A percentile compares a stretch with the other conserved stretches of the same genome.
These are phyloP conservation scores for Nycticorax nycticorax DNA, from an alignment of 2,113 vertebrate species.

Conservation along the genomic window DNA sequence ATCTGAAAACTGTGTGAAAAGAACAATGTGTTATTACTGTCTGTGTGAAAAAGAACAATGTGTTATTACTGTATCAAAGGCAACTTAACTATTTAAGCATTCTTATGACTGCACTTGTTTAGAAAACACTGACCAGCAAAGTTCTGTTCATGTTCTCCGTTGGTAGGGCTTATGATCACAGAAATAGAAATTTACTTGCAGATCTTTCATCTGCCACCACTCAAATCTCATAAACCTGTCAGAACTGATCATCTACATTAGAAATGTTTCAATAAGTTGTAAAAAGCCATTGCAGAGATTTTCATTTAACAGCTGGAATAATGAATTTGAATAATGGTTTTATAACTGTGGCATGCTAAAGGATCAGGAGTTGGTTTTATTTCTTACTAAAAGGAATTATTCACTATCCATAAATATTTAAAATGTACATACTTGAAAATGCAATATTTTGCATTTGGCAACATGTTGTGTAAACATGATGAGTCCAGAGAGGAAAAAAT, in stretches of 20 bases:
- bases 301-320: constrained; percentile 10
- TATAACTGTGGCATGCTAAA: background rate
- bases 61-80: background rate
- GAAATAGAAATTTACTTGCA: background rate
- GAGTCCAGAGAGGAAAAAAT: background rate
- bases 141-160: background rate
- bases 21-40: background rate
- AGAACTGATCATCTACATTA: background rate
- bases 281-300: background rate
- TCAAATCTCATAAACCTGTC: background rate
- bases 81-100: background rate
- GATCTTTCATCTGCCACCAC: background rate
- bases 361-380: background rate
- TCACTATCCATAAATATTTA: constrained; percentile 19
- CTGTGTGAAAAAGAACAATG: accelerated
- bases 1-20: background rate
- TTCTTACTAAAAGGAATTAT: background rate
- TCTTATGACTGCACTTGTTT: background rate
- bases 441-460: background rate
- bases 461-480: background rate
- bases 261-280: background rate
- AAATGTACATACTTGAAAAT: background rate
- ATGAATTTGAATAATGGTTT: background rate
- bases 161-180: background rate
- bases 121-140: background rate